phyloP scores from a whole-genome alignment of 2,888 invertebrate species.

The Acrocyrtus sp. region DNA sequence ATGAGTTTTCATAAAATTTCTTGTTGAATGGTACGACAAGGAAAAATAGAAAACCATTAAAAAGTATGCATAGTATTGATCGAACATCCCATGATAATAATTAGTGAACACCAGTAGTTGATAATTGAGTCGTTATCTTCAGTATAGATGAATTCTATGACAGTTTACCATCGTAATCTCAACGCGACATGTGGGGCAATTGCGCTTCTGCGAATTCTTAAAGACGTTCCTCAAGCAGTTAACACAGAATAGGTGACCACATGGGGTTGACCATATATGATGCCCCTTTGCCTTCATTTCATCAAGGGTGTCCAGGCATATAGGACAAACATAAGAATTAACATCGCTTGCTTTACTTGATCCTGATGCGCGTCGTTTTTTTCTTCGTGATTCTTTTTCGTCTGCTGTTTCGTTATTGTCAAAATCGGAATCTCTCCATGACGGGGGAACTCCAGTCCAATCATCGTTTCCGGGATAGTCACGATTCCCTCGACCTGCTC shows the following conservation, averaged over 20 bases:
- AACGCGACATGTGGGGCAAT: not conserved
- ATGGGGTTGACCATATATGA: constrained; percentile 2
- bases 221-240: not conserved
- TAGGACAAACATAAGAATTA: constrained; percentile 11
- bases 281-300: constrained; percentile 6
- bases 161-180: not conserved
- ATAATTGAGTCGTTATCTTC: too few species aligned
- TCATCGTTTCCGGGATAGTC: too few species aligned
- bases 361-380: not conserved
- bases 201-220: not conserved
- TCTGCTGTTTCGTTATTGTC: too few species aligned
- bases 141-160: constrained; percentile 15
- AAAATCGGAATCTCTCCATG: too few species aligned
- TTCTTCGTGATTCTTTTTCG: not conserved
- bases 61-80: too few species aligned
- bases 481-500: not conserved
- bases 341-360: too few species aligned
- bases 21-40: too few species aligned
- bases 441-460: too few species aligned
- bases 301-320: constrained; percentile 9
- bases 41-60: too few species aligned
- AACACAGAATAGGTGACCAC: constrained; percentile 19
- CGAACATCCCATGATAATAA: too few species aligned
- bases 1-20: too few species aligned
- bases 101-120: too few species aligned